Conservation (phyloP, 2,113 vertebrate genomes). For the Istiophorus platypterus region DNA sequence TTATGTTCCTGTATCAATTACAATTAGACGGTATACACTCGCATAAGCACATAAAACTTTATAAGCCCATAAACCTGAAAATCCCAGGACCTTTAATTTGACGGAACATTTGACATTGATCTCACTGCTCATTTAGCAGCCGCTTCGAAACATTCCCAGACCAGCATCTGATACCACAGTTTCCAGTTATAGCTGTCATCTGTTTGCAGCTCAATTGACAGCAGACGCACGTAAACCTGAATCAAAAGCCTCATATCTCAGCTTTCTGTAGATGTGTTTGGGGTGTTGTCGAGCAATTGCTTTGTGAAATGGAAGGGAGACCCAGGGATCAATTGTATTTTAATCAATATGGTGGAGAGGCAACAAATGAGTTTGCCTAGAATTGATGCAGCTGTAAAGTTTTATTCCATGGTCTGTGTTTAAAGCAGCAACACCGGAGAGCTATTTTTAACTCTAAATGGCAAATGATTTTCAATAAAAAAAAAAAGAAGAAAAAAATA, state of each 20-base stretch:
- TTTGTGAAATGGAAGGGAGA: constrained; percentile 42
- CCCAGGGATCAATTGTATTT: constrained; percentile 26
- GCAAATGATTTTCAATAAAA: neutral
- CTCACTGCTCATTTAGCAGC: constrained; percentile 17
- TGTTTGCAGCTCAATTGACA: constrained; percentile 9
- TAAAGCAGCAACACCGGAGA: constrained; percentile 3
- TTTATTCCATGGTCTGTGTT: constrained; percentile 21
- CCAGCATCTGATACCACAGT: neutral
- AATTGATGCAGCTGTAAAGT: neutral
- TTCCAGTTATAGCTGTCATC: constrained; percentile 1
- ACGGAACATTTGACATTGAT: constrained; percentile 12
- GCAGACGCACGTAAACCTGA: constrained; percentile 14
- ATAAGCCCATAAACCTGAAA: constrained; percentile 17
- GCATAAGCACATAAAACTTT: constrained; percentile 8
- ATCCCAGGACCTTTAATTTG: constrained; percentile 4
- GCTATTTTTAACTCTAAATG: constrained; percentile 19
- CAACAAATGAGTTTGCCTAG: constrained; percentile 19
- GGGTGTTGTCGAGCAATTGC: neutral
- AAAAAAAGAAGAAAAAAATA: neutral
- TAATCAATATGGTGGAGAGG: constrained; percentile 37
- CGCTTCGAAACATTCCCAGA: neutral
- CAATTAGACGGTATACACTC: constrained; percentile 11
- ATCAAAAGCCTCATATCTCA: constrained; percentile 1
- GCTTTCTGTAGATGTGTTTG: neutral
- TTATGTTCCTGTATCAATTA: constrained; percentile 10